Evolutionary conservation across 2,797 vertebrate genomes (phyloP), one percentile per base, ranked within the genome.

Genomic region (Cryptoblepharus egeriae): DNA sequence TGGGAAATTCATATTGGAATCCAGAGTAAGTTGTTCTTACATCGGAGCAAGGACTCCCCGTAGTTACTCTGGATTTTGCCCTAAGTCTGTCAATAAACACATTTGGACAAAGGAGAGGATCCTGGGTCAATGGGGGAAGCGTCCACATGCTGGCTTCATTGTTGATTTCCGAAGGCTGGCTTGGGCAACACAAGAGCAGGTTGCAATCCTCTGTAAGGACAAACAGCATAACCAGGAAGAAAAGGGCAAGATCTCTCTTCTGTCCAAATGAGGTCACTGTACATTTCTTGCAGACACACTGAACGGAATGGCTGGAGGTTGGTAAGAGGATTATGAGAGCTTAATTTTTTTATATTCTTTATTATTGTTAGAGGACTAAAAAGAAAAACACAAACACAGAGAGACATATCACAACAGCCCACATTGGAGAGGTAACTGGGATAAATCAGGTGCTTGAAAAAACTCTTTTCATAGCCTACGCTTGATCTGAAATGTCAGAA

Each of bases 371-470:
- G 2, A 52, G 60, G 11, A 86, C 84, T 90, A 87, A 79, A 89
- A 90, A 88, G 49, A 52, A 52, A 52, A 9, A 52, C 49, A 16
- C 13, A 52, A 13, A 52, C 49, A 52, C 13, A 52, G 13, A 52
- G 13, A 52, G 49, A 18, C 49, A 52, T 52, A 52, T 52, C 49
- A 16, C 49, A 15, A 52, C 49, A 52, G 49, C 49, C 49, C 64
- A 89, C 37, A 77, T 69, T 87, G 77, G 80, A 77, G 78, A 80
- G 73, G 79, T 74, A 90, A 70, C 55, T 71, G 85, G 58, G 79
- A 85, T 79, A 86, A 67, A 85, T 79, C 85, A 91, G 89, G 91
- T 92, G 88, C 86, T 82, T 18, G 64, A 85, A 82, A 88, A 82
- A 88, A 69, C 84, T 86, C 76, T 78, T 35, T 42, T 90, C 89